Conservation (phyloP, 2,888 invertebrate genomes). For the Apeira syringaria region DNA sequence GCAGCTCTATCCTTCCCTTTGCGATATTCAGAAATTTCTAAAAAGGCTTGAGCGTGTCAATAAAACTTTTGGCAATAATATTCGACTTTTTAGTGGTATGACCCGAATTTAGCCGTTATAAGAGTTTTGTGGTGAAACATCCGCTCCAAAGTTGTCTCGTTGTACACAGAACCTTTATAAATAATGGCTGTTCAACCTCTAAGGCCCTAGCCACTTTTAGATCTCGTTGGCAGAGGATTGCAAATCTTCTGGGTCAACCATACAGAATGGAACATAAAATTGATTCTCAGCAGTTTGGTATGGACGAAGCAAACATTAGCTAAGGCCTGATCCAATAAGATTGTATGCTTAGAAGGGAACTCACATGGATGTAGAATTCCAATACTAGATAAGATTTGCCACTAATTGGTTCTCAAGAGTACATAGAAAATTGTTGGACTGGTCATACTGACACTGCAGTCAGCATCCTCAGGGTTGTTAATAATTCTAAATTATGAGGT, state of each 20-base stretch:
- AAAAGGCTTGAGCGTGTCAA: no score
- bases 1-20: no score
- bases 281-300: constrained; percentile 58
- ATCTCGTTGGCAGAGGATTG: constrained; percentile 37
- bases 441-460: background rate
- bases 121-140: background rate
- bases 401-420: no score
- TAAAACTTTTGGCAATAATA: no score
- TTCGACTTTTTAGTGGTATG: no score
- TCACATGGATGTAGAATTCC: constrained; percentile 29
- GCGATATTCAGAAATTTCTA: no score
- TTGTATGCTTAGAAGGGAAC: constrained; percentile 60
- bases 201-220: constrained; percentile 3
- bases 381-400: constrained; percentile 32
- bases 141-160: background rate
- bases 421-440: no score
- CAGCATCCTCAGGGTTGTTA: no score
- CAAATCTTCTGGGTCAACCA: constrained; percentile 51
- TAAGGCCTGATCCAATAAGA: constrained; percentile 66
- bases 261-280: constrained; percentile 54
- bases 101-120: no score
- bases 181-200: constrained; percentile 15
- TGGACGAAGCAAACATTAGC: constrained; percentile 57
- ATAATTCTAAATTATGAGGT: no score
- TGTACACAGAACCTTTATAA: constrained; percentile 2